Base-by-base conservation (phyloP, 1,140 invertebrate species). In the Drosophila navojoa region DNA sequence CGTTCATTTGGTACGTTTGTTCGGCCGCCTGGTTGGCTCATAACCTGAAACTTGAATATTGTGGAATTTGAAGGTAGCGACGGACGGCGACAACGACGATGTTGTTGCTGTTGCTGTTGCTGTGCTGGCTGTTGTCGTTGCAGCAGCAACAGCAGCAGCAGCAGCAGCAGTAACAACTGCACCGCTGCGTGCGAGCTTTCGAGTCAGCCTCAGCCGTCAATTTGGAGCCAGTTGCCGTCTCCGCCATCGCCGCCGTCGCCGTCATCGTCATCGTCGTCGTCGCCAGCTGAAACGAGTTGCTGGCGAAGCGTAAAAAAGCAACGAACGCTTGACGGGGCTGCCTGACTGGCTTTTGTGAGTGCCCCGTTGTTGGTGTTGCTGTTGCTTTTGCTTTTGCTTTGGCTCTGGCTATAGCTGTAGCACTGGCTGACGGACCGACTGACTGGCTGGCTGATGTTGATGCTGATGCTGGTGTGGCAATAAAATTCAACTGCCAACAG, bases 21-120 rank as follows among this genome's bases (percentile, higher is more conserved):
- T 5, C 54, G 68, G 32, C 57, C 40, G 54, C 40, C 71, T 62
- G 68, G 62, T 84, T 87, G 85, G 84, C 84, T 89, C 84, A 89
- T 89, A 89, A 89, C 84, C 79, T 89, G 84, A 89, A 89, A 89
- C 84, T 89, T 89, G 84, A 89, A 89, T 82, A 89, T 89, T 89
- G 84, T 89, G 84, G 84, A 89, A 89, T 89, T 89, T 89, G 84
- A 89, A 89, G 84, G 84, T 89, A 89, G 84, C 81, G 58, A 73
- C 69, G 78, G 32, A 50, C 61, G 45, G 16, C 62, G 49, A 67
- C 58, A 59, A 64, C 60, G 71, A 59, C 49, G 66, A 59, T 57
- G 66, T 45, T 59, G 63, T 47, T 67, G 49, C 13, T 52, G 63
- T 47, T 67, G 49, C 13, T 52, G 50, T 15, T 62, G 71, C 16